Evolutionary conservation across 2,888 invertebrate species (phyloP), one percentile per base, ranked within the genome.

Genomic region (Coenonympha glycerion): DNA sequence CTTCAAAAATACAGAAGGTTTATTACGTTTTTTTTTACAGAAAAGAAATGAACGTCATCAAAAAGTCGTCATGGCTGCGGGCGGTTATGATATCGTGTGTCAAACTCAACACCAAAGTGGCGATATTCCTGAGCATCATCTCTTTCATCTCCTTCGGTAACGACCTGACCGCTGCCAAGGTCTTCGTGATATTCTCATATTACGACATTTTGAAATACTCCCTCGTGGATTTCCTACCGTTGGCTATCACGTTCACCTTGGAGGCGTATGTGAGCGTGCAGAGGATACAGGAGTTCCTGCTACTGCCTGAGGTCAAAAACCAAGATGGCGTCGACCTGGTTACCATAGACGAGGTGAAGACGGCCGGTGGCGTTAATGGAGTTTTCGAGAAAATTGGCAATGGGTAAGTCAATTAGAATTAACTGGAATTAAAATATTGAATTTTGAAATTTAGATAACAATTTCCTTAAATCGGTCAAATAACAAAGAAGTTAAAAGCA

Each of bases 161-260:
- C 63, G 76, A 87, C 52, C 79, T 96, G 2, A 92, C 92, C 0
- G 92, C 96, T 0, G 92, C 94, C 47, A 91, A 91, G 69, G 84
- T 94, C 0, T 95, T 94, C 71, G 92, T 94, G 5, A 89, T 94
- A 26, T 92, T 94, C 21, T 92, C 95, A 0, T 92, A 95, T 61
- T 95, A 93, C 68, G 95, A 94, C 62, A 92, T 94, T 52, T 75
- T 95, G 3, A 91, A 94, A 34, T 90, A 93, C 49, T 91, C 92
- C 0, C 89, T 95, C 78, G 94, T 93, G 0, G 92, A 94, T 26
- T 95, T 93, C 70, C 91, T 95, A 63, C 95, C 96, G 0, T 86
- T 91, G 62, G 93, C 93, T 0, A 91, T 96, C 30, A 91, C 93
- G 1, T 92, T 92, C 64, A 89, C 92, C 0, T 89, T 94, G 0